phyloP scores from a whole-genome alignment of 2,797 vertebrate species.

The Percopsis omiscomaycus region DNA sequence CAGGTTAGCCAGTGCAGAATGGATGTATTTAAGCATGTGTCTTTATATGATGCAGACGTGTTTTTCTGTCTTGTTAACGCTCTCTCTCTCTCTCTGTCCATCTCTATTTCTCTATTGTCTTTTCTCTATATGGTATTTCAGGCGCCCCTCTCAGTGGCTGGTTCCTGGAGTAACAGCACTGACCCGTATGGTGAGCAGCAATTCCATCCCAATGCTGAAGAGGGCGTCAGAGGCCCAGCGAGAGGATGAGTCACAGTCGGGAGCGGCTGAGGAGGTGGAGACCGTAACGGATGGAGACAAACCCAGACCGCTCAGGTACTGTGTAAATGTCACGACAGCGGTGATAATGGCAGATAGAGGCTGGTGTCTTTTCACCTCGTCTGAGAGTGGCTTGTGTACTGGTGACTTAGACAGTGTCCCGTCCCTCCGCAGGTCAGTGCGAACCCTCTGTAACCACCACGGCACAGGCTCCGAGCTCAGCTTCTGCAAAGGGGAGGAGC shows the following conservation, averaged over 20 bases:
- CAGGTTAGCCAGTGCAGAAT: constrained; percentile 61
- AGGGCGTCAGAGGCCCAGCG: constrained; percentile 45
- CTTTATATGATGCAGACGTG: neutral
- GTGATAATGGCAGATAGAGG: neutral
- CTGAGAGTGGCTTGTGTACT: no score
- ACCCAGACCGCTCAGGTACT: constrained; percentile 73
- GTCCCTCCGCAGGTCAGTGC: constrained; percentile 79
- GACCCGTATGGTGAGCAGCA: constrained; percentile 74
- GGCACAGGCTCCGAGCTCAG: constrained; percentile 81
- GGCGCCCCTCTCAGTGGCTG: constrained; percentile 93
- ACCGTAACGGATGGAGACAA: constrained; percentile 60
- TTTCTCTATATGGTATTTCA: constrained; percentile 45
- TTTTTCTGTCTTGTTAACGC: constrained; percentile 6
- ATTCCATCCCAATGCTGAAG: constrained; percentile 56
- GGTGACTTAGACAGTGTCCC: no score
- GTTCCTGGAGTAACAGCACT: constrained; percentile 78
- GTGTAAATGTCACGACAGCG: neutral
- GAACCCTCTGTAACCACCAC: constrained; percentile 86
- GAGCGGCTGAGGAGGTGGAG: constrained; percentile 37
- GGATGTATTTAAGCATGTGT: no score
- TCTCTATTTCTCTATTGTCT: neutral
- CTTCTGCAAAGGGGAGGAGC: constrained; percentile 89
- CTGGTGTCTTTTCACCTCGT: constrained; percentile 8
- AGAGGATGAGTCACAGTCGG: constrained; percentile 38
- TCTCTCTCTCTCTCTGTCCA: constrained; percentile 8